A percentile compares a stretch with the other conserved stretches of the same genome.
Conservation (phyloP, 2,888 invertebrate genomes). For the Pomacea canaliculata region DNA sequence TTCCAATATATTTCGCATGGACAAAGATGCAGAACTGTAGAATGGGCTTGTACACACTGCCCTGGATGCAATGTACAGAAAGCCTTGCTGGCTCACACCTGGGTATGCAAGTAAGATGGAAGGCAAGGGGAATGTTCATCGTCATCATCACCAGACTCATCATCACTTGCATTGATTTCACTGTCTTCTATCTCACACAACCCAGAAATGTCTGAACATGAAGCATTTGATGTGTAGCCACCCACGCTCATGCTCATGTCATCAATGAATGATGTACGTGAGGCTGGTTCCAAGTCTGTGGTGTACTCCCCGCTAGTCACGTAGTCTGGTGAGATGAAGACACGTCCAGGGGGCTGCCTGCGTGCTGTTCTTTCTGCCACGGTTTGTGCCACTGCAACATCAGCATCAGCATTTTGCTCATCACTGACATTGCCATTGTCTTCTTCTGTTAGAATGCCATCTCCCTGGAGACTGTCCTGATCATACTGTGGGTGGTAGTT, state of each 20-base stretch:
- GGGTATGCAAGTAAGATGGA: constrained; percentile 22
- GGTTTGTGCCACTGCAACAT: constrained; percentile 18
- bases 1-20: too few species aligned
- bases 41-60: too few species aligned
- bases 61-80: too few species aligned
- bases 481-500: constrained; percentile 28
- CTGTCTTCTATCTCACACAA: constrained; percentile 89
- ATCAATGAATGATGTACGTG: constrained; percentile 71
- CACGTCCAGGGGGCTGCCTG: constrained; percentile 29
- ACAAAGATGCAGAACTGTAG: too few species aligned
- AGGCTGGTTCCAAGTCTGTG: constrained; percentile 77
- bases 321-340: constrained; percentile 42
- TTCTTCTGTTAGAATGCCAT: constrained; percentile 28
- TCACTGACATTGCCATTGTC: constrained; percentile 26
- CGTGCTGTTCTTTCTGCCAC: constrained; percentile 20
- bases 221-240: constrained; percentile 74
- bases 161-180: constrained; percentile 61
- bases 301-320: constrained; percentile 61
- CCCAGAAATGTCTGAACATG: constrained; percentile 88
- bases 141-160: constrained; percentile 13
- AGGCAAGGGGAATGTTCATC: constrained; percentile 23
- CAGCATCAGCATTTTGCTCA: constrained; percentile 24
- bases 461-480: constrained; percentile 26
- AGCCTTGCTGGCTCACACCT: constrained; percentile 10
- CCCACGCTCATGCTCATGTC: constrained; percentile 80